Conservation (phyloP, 2,797 vertebrate species). For the Fistularia tabacaria region DNA sequence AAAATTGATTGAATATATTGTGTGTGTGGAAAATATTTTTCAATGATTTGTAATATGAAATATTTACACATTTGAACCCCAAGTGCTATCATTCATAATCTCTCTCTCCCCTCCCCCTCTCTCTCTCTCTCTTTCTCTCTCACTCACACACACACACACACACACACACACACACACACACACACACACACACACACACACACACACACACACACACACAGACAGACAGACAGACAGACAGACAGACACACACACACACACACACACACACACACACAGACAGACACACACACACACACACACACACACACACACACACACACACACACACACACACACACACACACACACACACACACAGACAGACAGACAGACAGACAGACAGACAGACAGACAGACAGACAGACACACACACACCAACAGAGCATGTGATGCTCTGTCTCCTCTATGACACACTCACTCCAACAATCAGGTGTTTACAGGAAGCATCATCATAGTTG, state of each 20-base stretch:
- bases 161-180: neutral
- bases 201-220: constrained; percentile 16
- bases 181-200: constrained; percentile 13
- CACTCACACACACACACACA: neutral
- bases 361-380: neutral
- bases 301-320: neutral
- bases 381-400: no score
- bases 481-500: constrained; percentile 54
- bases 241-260: constrained; percentile 11
- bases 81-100: no score
- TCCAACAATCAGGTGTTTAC: constrained; percentile 58
- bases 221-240: no score
- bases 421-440: constrained; percentile 13
- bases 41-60: no score
- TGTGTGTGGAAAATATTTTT: no score
- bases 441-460: constrained; percentile 45
- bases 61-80: no score
- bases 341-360: neutral
- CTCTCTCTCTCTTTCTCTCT: no score
- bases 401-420: constrained; percentile 13
- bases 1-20: no score
- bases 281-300: neutral
- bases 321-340: neutral
- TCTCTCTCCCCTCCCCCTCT: no score
- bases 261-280: neutral